phyloP scores from a whole-genome alignment of 2,797 vertebrate species.

The Choloepus didactylus region DNA sequence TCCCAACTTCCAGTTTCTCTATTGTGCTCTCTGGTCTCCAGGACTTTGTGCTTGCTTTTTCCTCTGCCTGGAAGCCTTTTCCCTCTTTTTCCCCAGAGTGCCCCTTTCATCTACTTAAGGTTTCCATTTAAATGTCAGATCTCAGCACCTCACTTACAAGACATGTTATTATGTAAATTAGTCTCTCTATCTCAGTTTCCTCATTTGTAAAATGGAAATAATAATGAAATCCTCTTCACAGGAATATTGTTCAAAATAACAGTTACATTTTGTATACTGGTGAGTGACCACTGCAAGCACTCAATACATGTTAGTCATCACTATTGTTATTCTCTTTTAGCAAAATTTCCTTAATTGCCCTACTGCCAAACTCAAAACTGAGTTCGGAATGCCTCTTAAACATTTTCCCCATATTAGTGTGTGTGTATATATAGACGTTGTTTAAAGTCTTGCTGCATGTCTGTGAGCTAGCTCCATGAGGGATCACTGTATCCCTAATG shows the following conservation, averaged over 20 bases:
- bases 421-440: neutral
- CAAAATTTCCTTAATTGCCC: neutral
- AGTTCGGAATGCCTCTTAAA: neutral
- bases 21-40: neutral
- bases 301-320: neutral
- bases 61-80: neutral
- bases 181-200: neutral
- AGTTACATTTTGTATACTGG: neutral
- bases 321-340: conserved; percentile 7
- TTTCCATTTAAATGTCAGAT: conserved; percentile 6
- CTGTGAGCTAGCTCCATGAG: neutral
- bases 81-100: neutral
- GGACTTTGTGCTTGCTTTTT: neutral
- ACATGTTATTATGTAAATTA: neutral
- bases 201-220: neutral
- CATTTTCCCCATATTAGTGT: neutral
- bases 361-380: neutral
- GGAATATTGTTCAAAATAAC: neutral
- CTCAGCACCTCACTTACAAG: neutral
- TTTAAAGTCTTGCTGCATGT: neutral
- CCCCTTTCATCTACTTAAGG: neutral
- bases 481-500: neutral
- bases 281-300: neutral
- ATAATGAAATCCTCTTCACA: neutral
- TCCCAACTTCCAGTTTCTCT: neutral